Evolutionary conservation across 2,797 vertebrate genomes (phyloP).

Genomic region (Tangara arthus): DNA sequence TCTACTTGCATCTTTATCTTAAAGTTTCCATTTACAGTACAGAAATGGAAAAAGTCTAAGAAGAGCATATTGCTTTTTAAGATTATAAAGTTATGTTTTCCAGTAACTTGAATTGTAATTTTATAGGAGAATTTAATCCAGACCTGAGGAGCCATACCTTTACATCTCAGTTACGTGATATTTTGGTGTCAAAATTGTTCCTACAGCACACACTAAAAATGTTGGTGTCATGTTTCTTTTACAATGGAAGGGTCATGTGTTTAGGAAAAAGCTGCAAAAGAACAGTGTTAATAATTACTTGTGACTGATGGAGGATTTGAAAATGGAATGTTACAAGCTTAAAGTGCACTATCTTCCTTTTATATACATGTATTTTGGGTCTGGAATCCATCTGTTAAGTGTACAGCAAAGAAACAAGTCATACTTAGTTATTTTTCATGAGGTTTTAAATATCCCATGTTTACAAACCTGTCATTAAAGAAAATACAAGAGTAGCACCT

Average conservation of each 20-base stretch:
- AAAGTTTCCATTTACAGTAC: constrained; percentile 75
- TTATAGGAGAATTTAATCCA: constrained; percentile 65
- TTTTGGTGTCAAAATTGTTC: constrained; percentile 27
- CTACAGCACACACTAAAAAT: constrained; percentile 7
- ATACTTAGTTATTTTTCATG: not conserved
- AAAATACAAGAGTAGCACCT: constrained; percentile 34
- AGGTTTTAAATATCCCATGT: constrained; percentile 48
- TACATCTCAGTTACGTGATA: constrained; percentile 28
- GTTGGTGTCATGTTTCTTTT: constrained; percentile 22
- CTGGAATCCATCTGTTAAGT: constrained; percentile 12
- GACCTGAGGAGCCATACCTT: constrained; percentile 68
- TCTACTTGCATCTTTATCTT: constrained; percentile 64
- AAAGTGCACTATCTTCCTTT: constrained; percentile 51
- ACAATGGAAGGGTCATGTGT: not conserved
- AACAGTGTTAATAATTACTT: constrained; percentile 33
- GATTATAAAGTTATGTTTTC: constrained; percentile 75
- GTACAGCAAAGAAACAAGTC: constrained; percentile 37
- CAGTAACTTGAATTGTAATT: constrained; percentile 73
- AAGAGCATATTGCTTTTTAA: constrained; percentile 81
- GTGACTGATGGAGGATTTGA: constrained; percentile 6
- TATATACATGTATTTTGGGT: constrained; percentile 23
- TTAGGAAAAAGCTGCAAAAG: not conserved
- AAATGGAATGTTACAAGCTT: constrained; percentile 36
- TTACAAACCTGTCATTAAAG: not conserved
- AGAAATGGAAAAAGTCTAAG: constrained; percentile 71